Conservation (phyloP, 2,888 invertebrate species). For the Aporophyla lueneburgensis region DNA sequence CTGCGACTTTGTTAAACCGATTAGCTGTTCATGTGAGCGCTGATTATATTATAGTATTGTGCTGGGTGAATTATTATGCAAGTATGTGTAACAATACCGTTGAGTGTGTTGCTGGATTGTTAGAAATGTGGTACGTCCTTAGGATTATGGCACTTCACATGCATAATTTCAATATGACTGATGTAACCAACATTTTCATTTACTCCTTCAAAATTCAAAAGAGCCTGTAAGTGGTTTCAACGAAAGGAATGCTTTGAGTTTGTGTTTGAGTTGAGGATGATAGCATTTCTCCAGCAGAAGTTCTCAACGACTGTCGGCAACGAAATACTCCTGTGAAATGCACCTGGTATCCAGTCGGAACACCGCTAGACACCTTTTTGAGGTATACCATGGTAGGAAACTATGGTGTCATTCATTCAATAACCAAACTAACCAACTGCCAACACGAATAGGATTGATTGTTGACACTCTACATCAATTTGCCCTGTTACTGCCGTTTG, state of each 20-base stretch:
- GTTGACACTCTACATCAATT: no score
- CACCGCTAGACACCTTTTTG: neutral
- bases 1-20: constrained; percentile 60
- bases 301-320: neutral
- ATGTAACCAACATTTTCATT: neutral
- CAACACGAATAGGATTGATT: neutral
- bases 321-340: neutral
- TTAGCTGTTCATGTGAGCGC: constrained; percentile 46
- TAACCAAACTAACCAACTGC: neutral
- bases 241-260: no score
- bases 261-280: neutral
- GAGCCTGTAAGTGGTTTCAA: no score
- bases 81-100: constrained; percentile 45
- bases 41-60: constrained; percentile 52
- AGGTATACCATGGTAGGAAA: neutral
- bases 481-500: no score
- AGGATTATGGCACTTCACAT: neutral
- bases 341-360: neutral
- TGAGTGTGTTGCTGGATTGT: constrained; percentile 26
- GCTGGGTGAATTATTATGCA: constrained; percentile 53
- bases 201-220: no score
- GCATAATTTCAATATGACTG: neutral
- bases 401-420: neutral
- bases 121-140: constrained; percentile 2
- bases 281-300: neutral